phyloP scores from a whole-genome alignment of 2,113 vertebrate species.

The Scomber japonicus region DNA sequence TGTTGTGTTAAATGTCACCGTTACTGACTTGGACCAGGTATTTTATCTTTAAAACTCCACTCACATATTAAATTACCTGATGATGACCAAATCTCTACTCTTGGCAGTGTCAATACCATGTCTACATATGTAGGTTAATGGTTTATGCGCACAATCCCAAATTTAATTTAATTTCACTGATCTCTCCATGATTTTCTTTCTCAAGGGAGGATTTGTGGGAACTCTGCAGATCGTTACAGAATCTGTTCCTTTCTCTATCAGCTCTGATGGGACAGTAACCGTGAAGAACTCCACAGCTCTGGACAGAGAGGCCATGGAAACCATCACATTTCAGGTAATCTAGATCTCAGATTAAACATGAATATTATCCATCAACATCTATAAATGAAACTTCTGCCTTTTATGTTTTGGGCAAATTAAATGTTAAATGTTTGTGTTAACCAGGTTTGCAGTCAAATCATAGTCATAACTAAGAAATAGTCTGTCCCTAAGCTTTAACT shows the following conservation, averaged over 20 bases:
- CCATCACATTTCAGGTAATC: conserved; percentile 79
- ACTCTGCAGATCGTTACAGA: conserved; percentile 70
- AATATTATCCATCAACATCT: no score
- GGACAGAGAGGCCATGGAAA: conserved; percentile 79
- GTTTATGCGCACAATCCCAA: no score
- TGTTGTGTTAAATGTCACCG: conserved; percentile 73
- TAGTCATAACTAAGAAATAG: no score
- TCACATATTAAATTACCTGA: background rate
- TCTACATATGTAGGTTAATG: no score
- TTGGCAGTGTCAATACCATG: no score
- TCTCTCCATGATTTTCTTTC: background rate
- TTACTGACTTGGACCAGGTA: conserved; percentile 84
- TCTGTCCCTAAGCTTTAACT: no score
- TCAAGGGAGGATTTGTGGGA: conserved; percentile 87
- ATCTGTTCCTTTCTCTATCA: conserved; percentile 81
- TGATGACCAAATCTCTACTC: no score
- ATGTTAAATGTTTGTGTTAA: no score
- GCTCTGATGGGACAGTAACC: conserved; percentile 72
- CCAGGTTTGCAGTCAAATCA: no score
- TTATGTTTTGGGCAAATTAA: no score
- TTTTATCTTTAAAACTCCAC: background rate
- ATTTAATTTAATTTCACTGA: no score
- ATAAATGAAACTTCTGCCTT: no score
- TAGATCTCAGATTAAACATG: background rate
- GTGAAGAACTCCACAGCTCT: conserved; percentile 77